Conservation (phyloP, 2,797 vertebrate genomes). For the Sebastes diploproa region DNA sequence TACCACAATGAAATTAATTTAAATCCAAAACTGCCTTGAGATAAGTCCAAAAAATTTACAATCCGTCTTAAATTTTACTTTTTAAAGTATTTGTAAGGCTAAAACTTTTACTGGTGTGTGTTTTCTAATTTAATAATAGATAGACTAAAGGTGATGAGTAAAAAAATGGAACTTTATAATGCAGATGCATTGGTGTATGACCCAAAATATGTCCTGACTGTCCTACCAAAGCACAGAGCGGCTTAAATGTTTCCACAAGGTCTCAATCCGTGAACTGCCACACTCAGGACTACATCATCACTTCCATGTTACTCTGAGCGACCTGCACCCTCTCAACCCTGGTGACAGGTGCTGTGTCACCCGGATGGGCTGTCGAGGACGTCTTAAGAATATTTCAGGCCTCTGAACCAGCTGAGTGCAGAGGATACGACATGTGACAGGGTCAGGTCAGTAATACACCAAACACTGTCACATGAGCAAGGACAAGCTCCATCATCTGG, state of each 20-base stretch:
- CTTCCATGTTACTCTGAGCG: neutral
- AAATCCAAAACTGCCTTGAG: neutral
- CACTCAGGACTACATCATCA: neutral
- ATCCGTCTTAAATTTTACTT: too few species aligned
- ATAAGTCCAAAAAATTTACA: neutral
- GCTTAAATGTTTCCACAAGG: neutral
- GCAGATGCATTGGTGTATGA: neutral
- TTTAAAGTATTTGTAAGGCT: neutral
- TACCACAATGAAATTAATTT: neutral
- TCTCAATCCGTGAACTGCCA: neutral
- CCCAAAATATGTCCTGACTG: neutral
- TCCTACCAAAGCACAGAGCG: neutral
- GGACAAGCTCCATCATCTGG: neutral
- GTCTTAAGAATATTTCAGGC: slow-evolving; percentile 9
- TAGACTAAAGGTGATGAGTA: neutral
- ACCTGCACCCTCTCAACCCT: slow-evolving; percentile 8
- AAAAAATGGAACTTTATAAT: neutral
- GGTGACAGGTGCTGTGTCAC: slow-evolving; percentile 39
- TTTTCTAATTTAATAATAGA: neutral
- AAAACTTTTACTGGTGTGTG: neutral
- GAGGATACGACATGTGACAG: slow-evolving; percentile 4
- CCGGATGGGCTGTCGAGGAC: neutral
- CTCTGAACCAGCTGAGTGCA: neutral
- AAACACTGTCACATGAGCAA: neutral
- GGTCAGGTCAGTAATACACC: neutral